These are phyloP conservation scores for Ephestia elutella DNA, from an alignment of 1,140 invertebrate genomes.

Conservation along the genomic window DNA sequence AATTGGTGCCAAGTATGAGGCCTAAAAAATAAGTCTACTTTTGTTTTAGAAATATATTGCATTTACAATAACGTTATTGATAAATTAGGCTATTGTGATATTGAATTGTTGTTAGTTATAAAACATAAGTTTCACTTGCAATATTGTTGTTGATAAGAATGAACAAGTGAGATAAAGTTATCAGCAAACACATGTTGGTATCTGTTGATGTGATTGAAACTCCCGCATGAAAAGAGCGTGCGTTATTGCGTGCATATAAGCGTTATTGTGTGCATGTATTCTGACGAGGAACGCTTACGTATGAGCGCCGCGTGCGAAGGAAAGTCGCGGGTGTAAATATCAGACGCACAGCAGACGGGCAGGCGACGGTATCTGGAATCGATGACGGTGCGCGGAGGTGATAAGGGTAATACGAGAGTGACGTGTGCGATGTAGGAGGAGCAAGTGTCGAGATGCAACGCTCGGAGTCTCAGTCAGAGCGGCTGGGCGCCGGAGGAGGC, in stretches of 20 bases:
- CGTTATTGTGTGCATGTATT: constrained; percentile 15
- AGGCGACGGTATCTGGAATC: not conserved
- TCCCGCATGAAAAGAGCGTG: not conserved
- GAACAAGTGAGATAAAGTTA: constrained; percentile 36
- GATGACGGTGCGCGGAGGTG: constrained; percentile 14
- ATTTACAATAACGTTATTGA: constrained; percentile 2
- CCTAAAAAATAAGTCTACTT: constrained; percentile 24
- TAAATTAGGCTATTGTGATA: constrained; percentile 27
- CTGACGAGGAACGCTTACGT: constrained; percentile 16
- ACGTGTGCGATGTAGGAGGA: constrained; percentile 43
- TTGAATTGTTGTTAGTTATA: constrained; percentile 25
- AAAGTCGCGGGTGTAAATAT: constrained; percentile 14
- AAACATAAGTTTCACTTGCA: constrained; percentile 30
- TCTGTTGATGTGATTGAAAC: constrained; percentile 17
- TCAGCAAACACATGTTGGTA: constrained; percentile 24
- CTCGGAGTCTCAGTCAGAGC: constrained; percentile 72
- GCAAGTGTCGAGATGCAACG: constrained; percentile 70
- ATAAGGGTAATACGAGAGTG: constrained; percentile 37
- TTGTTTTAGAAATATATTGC: constrained; percentile 16
- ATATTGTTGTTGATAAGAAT: constrained; percentile 38
- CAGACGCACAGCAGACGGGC: constrained; percentile 4
- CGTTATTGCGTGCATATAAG: constrained; percentile 16
- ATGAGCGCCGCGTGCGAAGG: constrained; percentile 11
- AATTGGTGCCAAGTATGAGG: constrained; percentile 32
- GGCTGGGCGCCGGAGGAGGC: constrained; percentile 43